Conservation (phyloP, 2,888 invertebrate species). For the Noctua janthe region DNA sequence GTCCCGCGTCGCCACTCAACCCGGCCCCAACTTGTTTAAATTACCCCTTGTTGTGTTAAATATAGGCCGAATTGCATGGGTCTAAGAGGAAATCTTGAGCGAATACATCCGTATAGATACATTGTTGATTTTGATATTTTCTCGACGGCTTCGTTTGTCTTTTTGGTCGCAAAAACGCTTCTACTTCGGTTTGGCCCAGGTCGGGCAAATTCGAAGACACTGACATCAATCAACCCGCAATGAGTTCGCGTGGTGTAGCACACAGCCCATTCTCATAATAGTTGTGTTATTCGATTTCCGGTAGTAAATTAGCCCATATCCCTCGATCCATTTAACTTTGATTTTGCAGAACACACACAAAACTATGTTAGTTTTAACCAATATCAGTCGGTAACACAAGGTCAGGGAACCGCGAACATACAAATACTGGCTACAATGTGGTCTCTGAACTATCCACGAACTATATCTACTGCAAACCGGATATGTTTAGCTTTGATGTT, state of each 20-base stretch:
- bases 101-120: background rate
- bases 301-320: background rate
- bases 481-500: background rate
- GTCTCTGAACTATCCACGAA: background rate
- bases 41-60: background rate
- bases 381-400: background rate
- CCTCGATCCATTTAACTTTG: background rate
- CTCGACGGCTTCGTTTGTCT: background rate
- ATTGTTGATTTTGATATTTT: background rate
- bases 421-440: background rate
- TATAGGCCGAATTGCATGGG: background rate
- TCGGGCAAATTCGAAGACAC: background rate
- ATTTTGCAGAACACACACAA: background rate
- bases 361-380: background rate
- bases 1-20: background rate
- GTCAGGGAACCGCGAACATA: background rate
- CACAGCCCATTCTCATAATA: background rate
- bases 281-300: background rate
- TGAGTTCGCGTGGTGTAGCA: background rate
- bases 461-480: background rate
- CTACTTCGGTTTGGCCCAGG: background rate
- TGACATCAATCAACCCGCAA: background rate
- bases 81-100: background rate
- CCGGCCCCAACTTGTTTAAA: constrained; percentile 2
- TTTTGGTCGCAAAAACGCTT: background rate